These are phyloP conservation scores for Lasioglossum calceatum DNA, from an alignment of 2,888 invertebrate genomes.

Conservation along the genomic window DNA sequence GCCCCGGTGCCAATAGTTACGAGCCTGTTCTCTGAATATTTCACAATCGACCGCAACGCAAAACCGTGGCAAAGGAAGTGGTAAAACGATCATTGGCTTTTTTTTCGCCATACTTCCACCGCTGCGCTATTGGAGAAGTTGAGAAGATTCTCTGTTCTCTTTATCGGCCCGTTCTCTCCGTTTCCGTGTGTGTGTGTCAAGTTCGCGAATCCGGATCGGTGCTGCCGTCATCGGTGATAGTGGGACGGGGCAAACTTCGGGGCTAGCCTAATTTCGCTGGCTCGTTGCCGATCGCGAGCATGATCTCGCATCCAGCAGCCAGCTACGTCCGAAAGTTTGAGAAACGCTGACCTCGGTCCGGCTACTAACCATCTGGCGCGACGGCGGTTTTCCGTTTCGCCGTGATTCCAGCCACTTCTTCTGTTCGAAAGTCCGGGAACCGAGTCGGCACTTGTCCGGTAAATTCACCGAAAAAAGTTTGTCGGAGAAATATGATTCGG, in stretches of 20 bases:
- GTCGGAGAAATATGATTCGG: slow-evolving; percentile 68
- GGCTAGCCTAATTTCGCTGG: slow-evolving; percentile 17
- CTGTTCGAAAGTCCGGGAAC: slow-evolving; percentile 59
- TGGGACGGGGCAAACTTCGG: not conserved
- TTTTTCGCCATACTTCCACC: not conserved
- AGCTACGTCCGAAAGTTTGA: slow-evolving; percentile 38
- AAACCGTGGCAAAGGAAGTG: not conserved
- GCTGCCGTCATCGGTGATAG: not conserved
- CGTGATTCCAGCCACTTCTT: slow-evolving; percentile 68
- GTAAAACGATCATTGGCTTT: slow-evolving; percentile 1
- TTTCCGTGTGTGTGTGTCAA: not conserved
- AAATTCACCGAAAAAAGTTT: slow-evolving; percentile 68
- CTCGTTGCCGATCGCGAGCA: not conserved
- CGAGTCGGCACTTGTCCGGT: slow-evolving; percentile 61
- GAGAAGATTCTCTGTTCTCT: not conserved
- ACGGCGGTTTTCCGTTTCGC: slow-evolving; percentile 67
- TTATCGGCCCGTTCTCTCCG: not conserved
- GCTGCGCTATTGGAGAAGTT: not conserved
- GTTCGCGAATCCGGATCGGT: not conserved
- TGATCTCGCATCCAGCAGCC: slow-evolving; percentile 3
- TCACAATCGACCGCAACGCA: not conserved
- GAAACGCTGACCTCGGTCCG: slow-evolving; percentile 46
- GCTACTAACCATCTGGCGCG: slow-evolving; percentile 69
- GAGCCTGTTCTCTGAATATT: not conserved
- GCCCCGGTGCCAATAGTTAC: not conserved